Percentiles rank a stretch among this genome's conserved stretches.
phyloP scores from a whole-genome alignment of 2,113 vertebrate genomes.

The Octodon degus region DNA sequence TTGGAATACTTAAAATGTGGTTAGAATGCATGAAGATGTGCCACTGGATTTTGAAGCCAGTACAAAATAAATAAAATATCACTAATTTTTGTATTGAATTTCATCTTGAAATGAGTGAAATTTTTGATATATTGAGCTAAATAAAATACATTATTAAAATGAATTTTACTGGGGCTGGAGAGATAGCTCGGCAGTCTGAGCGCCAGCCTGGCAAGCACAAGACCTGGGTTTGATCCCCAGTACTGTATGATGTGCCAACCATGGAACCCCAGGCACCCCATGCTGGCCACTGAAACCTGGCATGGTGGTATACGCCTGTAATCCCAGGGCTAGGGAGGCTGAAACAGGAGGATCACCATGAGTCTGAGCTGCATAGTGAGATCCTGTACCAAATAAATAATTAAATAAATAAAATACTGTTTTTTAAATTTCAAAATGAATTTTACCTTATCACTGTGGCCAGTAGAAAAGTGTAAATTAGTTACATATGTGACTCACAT shows the following conservation, averaged over 20 bases:
- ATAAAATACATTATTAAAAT: neutral
- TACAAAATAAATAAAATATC: constrained; percentile 42
- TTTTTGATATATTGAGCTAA: constrained; percentile 18
- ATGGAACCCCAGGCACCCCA: too few species aligned
- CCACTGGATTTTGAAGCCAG: constrained; percentile 26
- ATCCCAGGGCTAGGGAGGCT: too few species aligned
- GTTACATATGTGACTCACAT: neutral
- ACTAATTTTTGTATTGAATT: constrained; percentile 40
- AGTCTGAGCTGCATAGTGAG: too few species aligned
- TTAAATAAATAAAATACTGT: too few species aligned
- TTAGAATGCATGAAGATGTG: neutral
- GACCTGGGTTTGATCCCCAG: too few species aligned
- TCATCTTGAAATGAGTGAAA: constrained; percentile 33
- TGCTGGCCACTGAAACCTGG: too few species aligned
- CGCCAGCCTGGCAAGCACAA: too few species aligned
- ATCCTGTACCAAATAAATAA: too few species aligned
- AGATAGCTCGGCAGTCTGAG: too few species aligned
- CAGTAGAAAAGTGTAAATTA: constrained; percentile 44
- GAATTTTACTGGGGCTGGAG: neutral
- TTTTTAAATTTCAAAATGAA: neutral
- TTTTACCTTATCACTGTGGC: neutral
- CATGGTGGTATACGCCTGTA: too few species aligned
- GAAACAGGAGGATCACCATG: too few species aligned
- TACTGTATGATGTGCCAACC: too few species aligned
- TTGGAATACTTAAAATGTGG: neutral